These are phyloP conservation scores for Hippocampus zosterae DNA, from an alignment of 2,113 vertebrate species.

Conservation along the genomic window DNA sequence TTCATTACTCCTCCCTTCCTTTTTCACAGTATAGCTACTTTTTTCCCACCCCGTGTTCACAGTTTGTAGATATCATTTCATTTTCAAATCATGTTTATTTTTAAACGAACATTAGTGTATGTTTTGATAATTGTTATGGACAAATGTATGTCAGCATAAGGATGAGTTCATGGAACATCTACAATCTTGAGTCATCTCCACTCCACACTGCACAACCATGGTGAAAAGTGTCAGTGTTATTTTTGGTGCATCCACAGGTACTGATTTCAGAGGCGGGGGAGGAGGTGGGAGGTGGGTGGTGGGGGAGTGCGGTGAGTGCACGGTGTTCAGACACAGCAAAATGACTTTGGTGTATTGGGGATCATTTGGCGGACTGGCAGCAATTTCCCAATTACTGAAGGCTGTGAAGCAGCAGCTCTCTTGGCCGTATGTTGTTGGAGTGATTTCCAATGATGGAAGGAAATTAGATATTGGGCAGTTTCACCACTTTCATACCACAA, in stretches of 20 bases:
- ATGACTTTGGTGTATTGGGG: constrained; percentile 52
- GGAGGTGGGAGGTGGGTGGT: too few relatives aligned
- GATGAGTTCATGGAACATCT: neutral
- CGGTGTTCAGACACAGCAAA: constrained; percentile 49
- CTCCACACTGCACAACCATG: neutral
- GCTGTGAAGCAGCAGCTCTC: constrained; percentile 41
- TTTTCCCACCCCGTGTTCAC: neutral
- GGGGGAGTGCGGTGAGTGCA: constrained; percentile 11
- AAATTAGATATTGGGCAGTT: constrained; percentile 40
- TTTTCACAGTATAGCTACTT: neutral
- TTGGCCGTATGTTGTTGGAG: constrained; percentile 25
- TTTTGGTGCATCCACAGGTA: constrained; percentile 27
- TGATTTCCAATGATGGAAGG: constrained; percentile 37
- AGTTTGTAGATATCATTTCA: neutral
- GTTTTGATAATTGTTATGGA: neutral
- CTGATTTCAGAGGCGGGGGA: constrained; percentile 27
- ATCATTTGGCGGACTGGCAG: constrained; percentile 55
- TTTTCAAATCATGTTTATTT: neutral
- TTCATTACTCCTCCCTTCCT: neutral
- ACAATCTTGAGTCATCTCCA: neutral
- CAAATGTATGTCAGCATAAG: neutral
- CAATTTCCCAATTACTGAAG: constrained; percentile 66
- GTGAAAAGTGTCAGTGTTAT: constrained; percentile 5
- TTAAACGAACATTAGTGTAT: neutral
- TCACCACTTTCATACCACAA: constrained; percentile 17